Conservation (phyloP, 2,888 invertebrate genomes). For the Meliscaeva auricollis region DNA sequence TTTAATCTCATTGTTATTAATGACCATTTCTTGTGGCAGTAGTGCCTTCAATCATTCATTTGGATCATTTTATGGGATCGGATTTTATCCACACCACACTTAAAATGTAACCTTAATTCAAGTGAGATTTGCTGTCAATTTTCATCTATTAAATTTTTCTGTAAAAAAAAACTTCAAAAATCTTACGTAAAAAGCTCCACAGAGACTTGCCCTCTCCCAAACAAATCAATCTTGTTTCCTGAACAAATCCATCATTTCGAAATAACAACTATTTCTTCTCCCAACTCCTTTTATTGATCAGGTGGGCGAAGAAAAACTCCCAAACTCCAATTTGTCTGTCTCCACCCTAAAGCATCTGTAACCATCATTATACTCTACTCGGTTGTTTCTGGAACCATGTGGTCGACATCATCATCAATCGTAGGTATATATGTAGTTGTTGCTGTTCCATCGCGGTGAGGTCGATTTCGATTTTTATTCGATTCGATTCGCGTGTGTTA, state of each 20-base stretch:
- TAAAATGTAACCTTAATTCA: neutral
- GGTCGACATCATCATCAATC: constrained; percentile 29
- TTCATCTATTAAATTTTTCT: neutral
- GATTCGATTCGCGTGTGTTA: constrained; percentile 7
- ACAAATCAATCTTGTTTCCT: constrained; percentile 13
- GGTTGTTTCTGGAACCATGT: constrained; percentile 8
- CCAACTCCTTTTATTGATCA: neutral
- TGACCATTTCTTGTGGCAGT: too few species aligned
- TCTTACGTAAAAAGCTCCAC: neutral
- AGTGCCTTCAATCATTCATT: too few species aligned
- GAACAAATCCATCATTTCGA: constrained; percentile 8
- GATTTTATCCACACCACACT: neutral
- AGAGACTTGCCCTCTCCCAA: neutral
- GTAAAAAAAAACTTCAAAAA: neutral
- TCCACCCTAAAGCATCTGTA: neutral
- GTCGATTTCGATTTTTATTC: constrained; percentile 1
- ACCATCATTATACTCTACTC: neutral
- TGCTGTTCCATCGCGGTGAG: neutral
- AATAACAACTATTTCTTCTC: neutral
- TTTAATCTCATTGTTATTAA: too few species aligned
- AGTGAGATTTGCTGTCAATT: neutral
- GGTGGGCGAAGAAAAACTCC: constrained; percentile 21
- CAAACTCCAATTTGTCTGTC: constrained; percentile 26
- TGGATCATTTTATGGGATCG: too few species aligned
- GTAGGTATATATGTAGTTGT: neutral